Conservation (phyloP, 2,888 invertebrate species). For the Diplolepis rosae region DNA sequence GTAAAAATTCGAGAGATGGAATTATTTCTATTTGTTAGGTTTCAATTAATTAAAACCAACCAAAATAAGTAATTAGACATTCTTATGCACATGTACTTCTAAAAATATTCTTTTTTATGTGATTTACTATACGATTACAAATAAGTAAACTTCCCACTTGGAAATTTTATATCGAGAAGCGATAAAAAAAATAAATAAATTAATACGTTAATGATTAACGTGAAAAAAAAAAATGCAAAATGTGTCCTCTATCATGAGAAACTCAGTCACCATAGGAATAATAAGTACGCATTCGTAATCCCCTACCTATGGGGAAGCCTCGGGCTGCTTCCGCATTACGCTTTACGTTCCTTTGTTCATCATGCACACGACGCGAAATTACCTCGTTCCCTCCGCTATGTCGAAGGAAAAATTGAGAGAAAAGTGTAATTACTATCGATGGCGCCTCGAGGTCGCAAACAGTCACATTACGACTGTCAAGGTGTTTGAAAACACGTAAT, state of each 20-base stretch:
- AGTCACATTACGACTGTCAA: slow-evolving; percentile 11
- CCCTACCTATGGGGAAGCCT: slow-evolving; percentile 30
- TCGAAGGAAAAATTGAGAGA: slow-evolving; percentile 20
- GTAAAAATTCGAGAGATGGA: too few species aligned
- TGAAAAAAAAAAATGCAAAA: background rate
- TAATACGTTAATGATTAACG: background rate
- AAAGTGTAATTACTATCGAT: slow-evolving; percentile 25
- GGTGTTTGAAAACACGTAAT: slow-evolving; percentile 15
- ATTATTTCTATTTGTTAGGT: too few species aligned
- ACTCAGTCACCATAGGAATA: slow-evolving; percentile 7
- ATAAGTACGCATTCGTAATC: background rate
- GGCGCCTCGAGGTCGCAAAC: slow-evolving; percentile 5
- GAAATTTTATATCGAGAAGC: background rate
- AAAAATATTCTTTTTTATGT: too few species aligned
- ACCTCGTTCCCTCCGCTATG: slow-evolving; percentile 25
- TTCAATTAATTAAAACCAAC: too few species aligned
- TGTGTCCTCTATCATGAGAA: background rate
- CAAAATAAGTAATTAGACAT: too few species aligned
- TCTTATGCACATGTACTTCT: too few species aligned
- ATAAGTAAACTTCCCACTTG: background rate
- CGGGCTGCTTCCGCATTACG: slow-evolving; percentile 44
- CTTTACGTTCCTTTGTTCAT: slow-evolving; percentile 43
- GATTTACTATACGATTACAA: too few species aligned
- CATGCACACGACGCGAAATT: slow-evolving; percentile 40
- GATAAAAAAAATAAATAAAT: slow-evolving; percentile 6